A percentile compares a stretch with the other conserved stretches of the same genome.
Conservation (phyloP, 1,140 invertebrate genomes). For the Drosophila melanica region DNA sequence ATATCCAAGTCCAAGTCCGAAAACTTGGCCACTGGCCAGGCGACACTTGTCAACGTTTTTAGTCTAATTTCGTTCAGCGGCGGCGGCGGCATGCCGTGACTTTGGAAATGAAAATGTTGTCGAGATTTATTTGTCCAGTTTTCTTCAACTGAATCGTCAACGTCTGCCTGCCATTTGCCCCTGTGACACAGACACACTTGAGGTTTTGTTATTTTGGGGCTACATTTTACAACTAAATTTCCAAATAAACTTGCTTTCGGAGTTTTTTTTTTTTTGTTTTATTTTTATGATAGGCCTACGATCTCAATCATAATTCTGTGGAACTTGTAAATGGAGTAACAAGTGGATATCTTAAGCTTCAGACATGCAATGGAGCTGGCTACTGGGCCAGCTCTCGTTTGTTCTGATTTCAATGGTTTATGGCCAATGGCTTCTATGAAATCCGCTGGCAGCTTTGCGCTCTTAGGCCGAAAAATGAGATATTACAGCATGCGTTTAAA, state of each 20-base stretch:
- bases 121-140: constrained; percentile 65
- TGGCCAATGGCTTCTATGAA: constrained; percentile 67
- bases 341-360: constrained; percentile 66
- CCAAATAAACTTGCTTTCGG: constrained; percentile 67
- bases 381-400: constrained; percentile 21
- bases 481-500: constrained; percentile 75
- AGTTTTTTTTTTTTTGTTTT: not conserved
- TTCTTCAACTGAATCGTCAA: constrained; percentile 36
- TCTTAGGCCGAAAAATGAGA: constrained; percentile 72
- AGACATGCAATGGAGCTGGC: constrained; percentile 8
- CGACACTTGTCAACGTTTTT: constrained; percentile 68
- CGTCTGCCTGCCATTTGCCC: constrained; percentile 65
- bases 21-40: constrained; percentile 44
- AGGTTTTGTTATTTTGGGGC: constrained; percentile 39
- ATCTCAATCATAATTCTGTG: constrained; percentile 79
- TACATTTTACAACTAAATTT: constrained; percentile 77
- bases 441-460: constrained; percentile 31
- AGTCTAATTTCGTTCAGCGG: constrained; percentile 62
- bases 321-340: constrained; percentile 83
- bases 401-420: constrained; percentile 68
- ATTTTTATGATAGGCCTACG: constrained; percentile 70
- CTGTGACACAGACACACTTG: constrained; percentile 47
- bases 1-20: constrained; percentile 12
- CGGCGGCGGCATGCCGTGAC: constrained; percentile 26
- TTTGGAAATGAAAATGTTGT: constrained; percentile 66